Evolutionary conservation across 2,113 vertebrate species (phyloP), one percentile per base, ranked within the genome.

Genomic region (Microtus richardsoni): DNA sequence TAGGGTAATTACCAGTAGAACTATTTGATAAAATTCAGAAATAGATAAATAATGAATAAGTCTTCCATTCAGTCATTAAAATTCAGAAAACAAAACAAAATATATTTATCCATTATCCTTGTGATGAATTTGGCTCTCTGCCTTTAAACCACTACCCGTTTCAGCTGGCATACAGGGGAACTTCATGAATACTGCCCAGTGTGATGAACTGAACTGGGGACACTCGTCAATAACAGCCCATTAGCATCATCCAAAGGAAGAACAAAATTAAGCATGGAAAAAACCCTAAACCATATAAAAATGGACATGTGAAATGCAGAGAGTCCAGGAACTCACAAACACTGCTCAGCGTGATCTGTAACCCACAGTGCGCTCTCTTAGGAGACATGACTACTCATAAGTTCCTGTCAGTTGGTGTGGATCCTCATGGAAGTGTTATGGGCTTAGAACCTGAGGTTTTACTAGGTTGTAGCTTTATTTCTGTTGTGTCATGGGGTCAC

Each of bases 31-130:
- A 97, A 98, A 98, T 98, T 99, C 95, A 98, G 97, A 98, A 98
- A 98, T 95, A 98, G 98, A 98, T 98, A 98, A 99, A 98, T 98
- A 98, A 98, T 98, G 97, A 98, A 98, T 98, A 98, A 98, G 92
- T 98, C 97, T 98, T 98, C 97, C 97, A 98, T 98, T 98, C 84
- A 41, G 97, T 98, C 98, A 98, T 98, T 98, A 98, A 98, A 98
- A 98, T 98, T 97, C 24, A 97, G 96, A 98, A 98, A 95, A 96
- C 94, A 96, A 97, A 95, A 95, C 95, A 98, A 98, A 98, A 98
- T 98, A 97, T 98, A 98, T 98, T 98, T 98, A 96, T 97, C 98
- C 98, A 98, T 98, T 98, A 98, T 98, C 98, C 97, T 98, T 98
- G 98, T 98, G 98, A 99, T 98, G 97, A 98, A 98, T 97, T 96